Percentiles rank a stretch among this genome's conserved stretches.
Conservation (phyloP, 2,888 invertebrate species). For the Drosophila nr. perissopoda region DNA sequence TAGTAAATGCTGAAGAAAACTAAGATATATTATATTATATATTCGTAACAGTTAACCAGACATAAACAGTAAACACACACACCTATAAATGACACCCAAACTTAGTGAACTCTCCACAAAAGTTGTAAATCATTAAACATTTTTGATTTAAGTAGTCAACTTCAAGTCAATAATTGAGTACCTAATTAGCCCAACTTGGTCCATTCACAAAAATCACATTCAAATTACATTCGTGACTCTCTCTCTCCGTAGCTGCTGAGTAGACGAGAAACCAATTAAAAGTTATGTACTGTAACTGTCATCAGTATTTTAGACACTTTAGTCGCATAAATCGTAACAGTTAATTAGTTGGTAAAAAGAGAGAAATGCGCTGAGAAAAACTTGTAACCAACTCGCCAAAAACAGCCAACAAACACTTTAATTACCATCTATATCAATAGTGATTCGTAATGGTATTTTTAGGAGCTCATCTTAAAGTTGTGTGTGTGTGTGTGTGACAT, state of each 20-base stretch:
- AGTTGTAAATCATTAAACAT: conserved; percentile 12
- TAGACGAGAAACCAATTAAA: conserved; percentile 13
- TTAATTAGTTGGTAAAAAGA: conserved; percentile 21
- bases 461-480: conserved; percentile 43
- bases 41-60: neutral
- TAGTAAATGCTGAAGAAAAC: neutral
- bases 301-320: conserved; percentile 21
- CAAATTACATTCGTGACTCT: neutral
- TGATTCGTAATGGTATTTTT: conserved; percentile 17
- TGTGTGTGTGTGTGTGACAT: conserved; percentile 16
- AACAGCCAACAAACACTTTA: conserved; percentile 17
- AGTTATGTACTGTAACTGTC: conserved; percentile 4
- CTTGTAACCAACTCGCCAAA: conserved; percentile 8
- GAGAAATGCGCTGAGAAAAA: conserved; percentile 9
- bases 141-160: conserved; percentile 32
- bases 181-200: conserved; percentile 21
- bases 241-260: conserved; percentile 1
- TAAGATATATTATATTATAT: neutral
- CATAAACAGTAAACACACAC: neutral
- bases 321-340: conserved; percentile 1
- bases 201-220: conserved; percentile 5
- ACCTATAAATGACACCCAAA: conserved; percentile 2
- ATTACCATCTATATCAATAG: conserved; percentile 18
- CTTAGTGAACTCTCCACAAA: neutral
- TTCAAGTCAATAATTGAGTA: conserved; percentile 18